Evolutionary conservation across 2,888 invertebrate species (phyloP).

Genomic region (Papilio gigon): DNA sequence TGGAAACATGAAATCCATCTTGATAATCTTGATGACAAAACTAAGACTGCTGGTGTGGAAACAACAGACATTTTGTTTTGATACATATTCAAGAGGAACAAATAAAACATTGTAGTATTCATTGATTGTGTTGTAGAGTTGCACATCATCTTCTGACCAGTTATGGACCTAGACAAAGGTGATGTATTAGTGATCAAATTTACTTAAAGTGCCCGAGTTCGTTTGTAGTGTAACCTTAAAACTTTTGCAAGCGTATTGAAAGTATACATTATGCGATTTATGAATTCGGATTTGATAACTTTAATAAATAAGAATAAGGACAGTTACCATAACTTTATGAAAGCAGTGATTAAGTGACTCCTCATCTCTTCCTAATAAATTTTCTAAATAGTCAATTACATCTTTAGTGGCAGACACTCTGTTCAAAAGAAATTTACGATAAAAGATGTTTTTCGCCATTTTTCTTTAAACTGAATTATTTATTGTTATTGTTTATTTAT

Average conservation of each 20-base stretch:
- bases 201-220: too few species aligned
- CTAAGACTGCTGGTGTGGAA: conserved; percentile 69
- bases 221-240: background rate
- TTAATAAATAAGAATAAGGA: background rate
- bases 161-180: conserved; percentile 64
- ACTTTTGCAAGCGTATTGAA: background rate
- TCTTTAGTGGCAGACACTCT: conserved; percentile 61
- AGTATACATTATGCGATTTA: background rate
- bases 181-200: background rate
- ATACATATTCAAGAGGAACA: conserved; percentile 61
- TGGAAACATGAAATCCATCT: conserved; percentile 70
- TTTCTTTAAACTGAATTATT: background rate
- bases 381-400: conserved; percentile 63
- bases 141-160: conserved; percentile 58
- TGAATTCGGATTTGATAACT: background rate
- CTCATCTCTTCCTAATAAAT: conserved; percentile 61
- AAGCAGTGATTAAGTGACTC: conserved; percentile 62
- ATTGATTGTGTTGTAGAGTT: conserved; percentile 61
- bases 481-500: background rate
- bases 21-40: conserved; percentile 63
- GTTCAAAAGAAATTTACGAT: conserved; percentile 90
- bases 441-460: conserved; percentile 62
- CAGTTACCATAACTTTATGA: conserved; percentile 71
- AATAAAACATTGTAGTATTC: conserved; percentile 58
- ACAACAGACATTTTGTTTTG: conserved; percentile 56